Evolutionary conservation across 2,888 invertebrate species (phyloP).

Genomic region (Drosophila colorata): DNA sequence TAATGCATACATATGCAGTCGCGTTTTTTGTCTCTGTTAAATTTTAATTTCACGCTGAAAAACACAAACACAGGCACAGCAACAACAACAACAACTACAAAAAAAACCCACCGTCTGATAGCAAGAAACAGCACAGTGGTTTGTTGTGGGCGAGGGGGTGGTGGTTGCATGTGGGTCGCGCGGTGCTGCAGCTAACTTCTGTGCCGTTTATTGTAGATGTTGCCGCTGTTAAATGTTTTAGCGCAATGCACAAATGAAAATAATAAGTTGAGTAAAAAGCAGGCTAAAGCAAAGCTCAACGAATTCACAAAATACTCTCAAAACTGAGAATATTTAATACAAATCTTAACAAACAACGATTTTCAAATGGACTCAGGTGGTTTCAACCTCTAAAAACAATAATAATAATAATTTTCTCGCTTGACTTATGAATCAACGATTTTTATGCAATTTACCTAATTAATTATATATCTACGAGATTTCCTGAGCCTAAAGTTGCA

Average conservation of each 20-base stretch:
- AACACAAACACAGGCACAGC: constrained; percentile 50
- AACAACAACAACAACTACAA: constrained; percentile 24
- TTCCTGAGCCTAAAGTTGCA: too few relatives aligned
- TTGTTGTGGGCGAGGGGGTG: neutral
- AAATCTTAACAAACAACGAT: too few relatives aligned
- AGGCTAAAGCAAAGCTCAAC: neutral
- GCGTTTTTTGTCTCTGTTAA: constrained; percentile 72
- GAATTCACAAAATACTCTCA: constrained; percentile 11
- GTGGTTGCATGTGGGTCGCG: constrained; percentile 7
- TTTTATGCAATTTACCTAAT: too few relatives aligned
- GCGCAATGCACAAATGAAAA: constrained; percentile 43
- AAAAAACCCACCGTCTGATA: constrained; percentile 21
- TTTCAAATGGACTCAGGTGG: too few relatives aligned
- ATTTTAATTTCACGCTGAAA: constrained; percentile 83
- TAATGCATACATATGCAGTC: constrained; percentile 38
- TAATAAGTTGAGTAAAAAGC: constrained; percentile 8
- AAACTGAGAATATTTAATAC: neutral
- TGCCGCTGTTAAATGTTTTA: constrained; percentile 68
- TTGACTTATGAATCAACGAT: too few relatives aligned
- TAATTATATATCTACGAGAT: too few relatives aligned
- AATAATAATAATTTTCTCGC: too few relatives aligned
- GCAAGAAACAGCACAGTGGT: constrained; percentile 32
- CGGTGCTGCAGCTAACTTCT: constrained; percentile 44
- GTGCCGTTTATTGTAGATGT: constrained; percentile 53
- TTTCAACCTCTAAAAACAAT: too few relatives aligned